Percentiles rank a stretch among this genome's conserved stretches.
Conservation (phyloP, 2,797 vertebrate genomes). For the Rachycentron canadum region DNA sequence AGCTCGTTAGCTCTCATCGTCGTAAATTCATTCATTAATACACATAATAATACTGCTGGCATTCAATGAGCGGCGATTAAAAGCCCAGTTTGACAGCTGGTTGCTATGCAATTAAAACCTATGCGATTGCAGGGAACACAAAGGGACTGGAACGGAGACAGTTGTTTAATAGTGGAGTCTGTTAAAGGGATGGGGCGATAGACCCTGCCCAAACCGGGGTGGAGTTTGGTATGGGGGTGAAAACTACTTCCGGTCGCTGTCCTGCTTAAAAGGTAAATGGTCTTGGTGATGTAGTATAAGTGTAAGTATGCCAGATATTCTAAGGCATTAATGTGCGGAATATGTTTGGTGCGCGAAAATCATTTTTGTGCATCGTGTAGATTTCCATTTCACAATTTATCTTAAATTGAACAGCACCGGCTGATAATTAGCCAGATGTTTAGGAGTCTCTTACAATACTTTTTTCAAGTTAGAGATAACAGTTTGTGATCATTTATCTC, state of each 20-base stretch:
- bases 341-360: neutral
- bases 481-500: neutral
- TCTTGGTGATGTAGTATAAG: neutral
- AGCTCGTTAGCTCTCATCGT: constrained; percentile 71
- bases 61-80: constrained; percentile 80
- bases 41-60: constrained; percentile 76
- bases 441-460: neutral
- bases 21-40: constrained; percentile 82
- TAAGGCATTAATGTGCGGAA: neutral
- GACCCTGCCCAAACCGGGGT: neutral
- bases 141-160: constrained; percentile 26
- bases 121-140: constrained; percentile 54
- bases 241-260: neutral
- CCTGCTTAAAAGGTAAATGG: neutral
- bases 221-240: neutral
- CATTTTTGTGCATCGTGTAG: neutral
- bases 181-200: neutral
- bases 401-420: neutral
- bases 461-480: neutral
- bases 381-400: neutral
- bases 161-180: constrained; percentile 24
- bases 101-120: constrained; percentile 79
- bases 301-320: too few species aligned
- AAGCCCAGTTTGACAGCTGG: constrained; percentile 75
- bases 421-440: neutral